A percentile compares a stretch with the other conserved stretches of the same genome.
Evolutionary conservation across 2,888 invertebrate genomes (phyloP).

Genomic region (Tinea semifulvella): DNA sequence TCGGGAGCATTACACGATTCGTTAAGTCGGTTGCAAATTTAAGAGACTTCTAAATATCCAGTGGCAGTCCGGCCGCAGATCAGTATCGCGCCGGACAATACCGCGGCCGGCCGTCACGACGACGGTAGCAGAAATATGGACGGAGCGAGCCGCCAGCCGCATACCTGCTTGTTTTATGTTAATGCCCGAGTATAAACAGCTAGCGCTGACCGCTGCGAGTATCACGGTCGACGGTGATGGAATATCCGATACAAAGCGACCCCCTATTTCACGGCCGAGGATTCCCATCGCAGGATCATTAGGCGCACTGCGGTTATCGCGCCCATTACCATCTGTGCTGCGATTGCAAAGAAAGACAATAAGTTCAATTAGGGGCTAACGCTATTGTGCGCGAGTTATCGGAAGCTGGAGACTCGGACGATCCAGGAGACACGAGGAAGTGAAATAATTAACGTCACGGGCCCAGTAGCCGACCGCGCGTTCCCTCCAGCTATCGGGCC

Average conservation of each 20-base stretch:
- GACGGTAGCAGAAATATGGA: constrained; percentile 62
- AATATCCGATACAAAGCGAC: constrained; percentile 39
- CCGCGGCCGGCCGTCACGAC: constrained; percentile 57
- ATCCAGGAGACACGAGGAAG: constrained; percentile 35
- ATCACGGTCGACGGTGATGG: constrained; percentile 36
- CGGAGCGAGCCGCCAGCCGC: constrained; percentile 32
- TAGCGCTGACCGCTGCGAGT: constrained; percentile 28
- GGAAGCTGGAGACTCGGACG: constrained; percentile 12
- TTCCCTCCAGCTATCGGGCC: constrained; percentile 39
- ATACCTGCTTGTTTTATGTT: constrained; percentile 61
- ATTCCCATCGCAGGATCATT: constrained; percentile 17
- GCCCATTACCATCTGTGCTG: constrained; percentile 20
- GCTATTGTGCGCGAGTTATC: constrained; percentile 32
- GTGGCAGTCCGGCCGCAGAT: constrained; percentile 51
- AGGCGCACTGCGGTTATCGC: constrained; percentile 18
- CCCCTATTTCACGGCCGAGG: constrained; percentile 6
- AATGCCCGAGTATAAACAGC: constrained; percentile 50
- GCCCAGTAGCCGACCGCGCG: constrained; percentile 25
- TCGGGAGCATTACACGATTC: constrained; percentile 53
- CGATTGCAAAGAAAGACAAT: constrained; percentile 24
- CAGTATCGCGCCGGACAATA: constrained; percentile 61
- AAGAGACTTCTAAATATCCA: constrained; percentile 63
- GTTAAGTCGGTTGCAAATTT: constrained; percentile 57
- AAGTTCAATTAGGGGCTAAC: constrained; percentile 29
- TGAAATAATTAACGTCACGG: constrained; percentile 46